Evolutionary conservation across 2,113 vertebrate species (phyloP).

Genomic region (Dolichallabes microphthalmus): DNA sequence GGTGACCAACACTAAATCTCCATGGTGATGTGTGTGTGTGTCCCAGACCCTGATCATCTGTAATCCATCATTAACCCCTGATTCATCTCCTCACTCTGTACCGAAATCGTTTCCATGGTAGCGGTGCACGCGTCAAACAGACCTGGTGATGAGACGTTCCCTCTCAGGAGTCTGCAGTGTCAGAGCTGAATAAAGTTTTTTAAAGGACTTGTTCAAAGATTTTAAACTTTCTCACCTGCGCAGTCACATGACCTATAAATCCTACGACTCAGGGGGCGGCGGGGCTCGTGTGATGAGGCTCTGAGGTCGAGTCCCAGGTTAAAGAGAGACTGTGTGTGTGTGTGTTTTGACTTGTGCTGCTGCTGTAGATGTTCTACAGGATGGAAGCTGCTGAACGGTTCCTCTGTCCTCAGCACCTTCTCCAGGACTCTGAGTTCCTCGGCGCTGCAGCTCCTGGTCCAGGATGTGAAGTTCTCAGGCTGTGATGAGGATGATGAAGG

Average conservation of each 20-base stretch:
- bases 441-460: background rate
- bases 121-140: background rate
- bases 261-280: too few relatives aligned
- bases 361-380: background rate
- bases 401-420: background rate
- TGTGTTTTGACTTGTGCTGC: background rate
- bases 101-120: background rate
- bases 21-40: constrained; percentile 44
- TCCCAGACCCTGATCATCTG: background rate
- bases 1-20: constrained; percentile 48
- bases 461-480: background rate
- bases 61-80: background rate
- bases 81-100: too few relatives aligned
- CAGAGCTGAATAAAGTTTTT: background rate
- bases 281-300: too few relatives aligned
- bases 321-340: too few relatives aligned
- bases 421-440: background rate
- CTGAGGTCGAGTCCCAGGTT: too few relatives aligned
- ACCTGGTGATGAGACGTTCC: background rate
- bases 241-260: too few relatives aligned
- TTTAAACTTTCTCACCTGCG: background rate
- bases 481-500: background rate
- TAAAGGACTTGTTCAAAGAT: background rate
- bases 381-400: background rate
- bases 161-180: background rate